Evolutionary conservation across 2,888 invertebrate genomes (phyloP).

Genomic region (Lepeophtheirus nordmannii): DNA sequence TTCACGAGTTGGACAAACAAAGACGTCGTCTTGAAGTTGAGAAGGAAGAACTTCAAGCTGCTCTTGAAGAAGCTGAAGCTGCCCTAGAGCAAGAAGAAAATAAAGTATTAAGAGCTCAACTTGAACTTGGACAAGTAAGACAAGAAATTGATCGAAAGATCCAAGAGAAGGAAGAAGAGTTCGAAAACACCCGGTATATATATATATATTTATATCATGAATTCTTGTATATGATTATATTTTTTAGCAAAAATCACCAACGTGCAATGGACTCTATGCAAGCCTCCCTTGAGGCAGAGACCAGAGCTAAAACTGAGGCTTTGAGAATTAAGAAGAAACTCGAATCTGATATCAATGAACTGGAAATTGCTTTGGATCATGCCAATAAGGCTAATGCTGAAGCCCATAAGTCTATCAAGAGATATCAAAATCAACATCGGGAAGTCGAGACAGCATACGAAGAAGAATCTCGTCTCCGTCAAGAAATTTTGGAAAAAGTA

Average conservation of each 20-base stretch:
- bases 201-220: background rate
- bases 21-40: slow-evolving; percentile 42
- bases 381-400: slow-evolving; percentile 42
- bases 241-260: slow-evolving; percentile 43
- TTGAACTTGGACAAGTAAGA: slow-evolving; percentile 41
- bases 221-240: background rate
- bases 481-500: slow-evolving; percentile 20
- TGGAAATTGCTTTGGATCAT: slow-evolving; percentile 45
- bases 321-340: slow-evolving; percentile 47
- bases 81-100: slow-evolving; percentile 45
- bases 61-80: slow-evolving; percentile 43
- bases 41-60: slow-evolving; percentile 44
- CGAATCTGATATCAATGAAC: slow-evolving; percentile 46
- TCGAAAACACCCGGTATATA: slow-evolving; percentile 42
- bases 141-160: slow-evolving; percentile 44
- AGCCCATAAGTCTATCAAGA: slow-evolving; percentile 43
- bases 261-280: slow-evolving; percentile 46
- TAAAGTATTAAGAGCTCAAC: slow-evolving; percentile 39
- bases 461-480: slow-evolving; percentile 22
- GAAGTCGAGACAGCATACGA: slow-evolving; percentile 24
- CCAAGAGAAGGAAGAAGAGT: slow-evolving; percentile 45
- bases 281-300: slow-evolving; percentile 44
- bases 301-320: slow-evolving; percentile 44
- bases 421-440: slow-evolving; percentile 22
- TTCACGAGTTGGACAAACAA: slow-evolving; percentile 43